Evolutionary conservation across 2,888 invertebrate genomes (phyloP), one percentile per base, ranked within the genome.

Genomic region (Pheosia gnoma): DNA sequence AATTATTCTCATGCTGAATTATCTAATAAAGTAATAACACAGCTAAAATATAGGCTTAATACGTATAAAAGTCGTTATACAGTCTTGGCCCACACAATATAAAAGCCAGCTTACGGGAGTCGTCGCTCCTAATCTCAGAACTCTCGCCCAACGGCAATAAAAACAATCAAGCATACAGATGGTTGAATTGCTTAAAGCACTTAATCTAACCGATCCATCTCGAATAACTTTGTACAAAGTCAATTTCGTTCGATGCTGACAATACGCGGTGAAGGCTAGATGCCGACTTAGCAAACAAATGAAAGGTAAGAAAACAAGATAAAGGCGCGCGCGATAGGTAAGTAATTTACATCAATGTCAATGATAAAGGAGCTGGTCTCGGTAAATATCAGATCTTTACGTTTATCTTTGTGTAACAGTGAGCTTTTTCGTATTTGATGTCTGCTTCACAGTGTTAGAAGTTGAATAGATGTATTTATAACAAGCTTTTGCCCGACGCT

Each of bases 121-220:
- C 70, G 66, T 74, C 65, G 61, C 59, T 57, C 51, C 66, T 77
- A 75, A 75, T 77, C 77, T 75, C 67, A 63, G 57, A 66, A 67
- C 67, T 75, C 70, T 65, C 66, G 66, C 70, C 63, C 65, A 51
- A 57, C 56, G 64, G 70, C 67, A 72, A 74, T 77, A 75, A 75
- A 77, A 75, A 77, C 72, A 69, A 60, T 70, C 59, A 59, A 70
- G 75, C 68, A 77, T 70, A 77, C 65, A 72, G 68, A 74, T 74
- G 60, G 68, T 70, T 74, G 74, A 68, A 77, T 75, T 72, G 74
- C 68, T 72, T 67, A 59, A 65, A 73, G 63, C 59, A 11, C 37
- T 71, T 77, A 71, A 77, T 69, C 71, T 64, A 37, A 65, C 60
- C 67, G 67, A 72, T 73, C 66, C 67, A 65, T 66, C 71, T 69